A percentile compares a stretch with the other conserved stretches of the same genome.
Conservation (phyloP, 2,797 vertebrate genomes). For the Melanitta fusca region DNA sequence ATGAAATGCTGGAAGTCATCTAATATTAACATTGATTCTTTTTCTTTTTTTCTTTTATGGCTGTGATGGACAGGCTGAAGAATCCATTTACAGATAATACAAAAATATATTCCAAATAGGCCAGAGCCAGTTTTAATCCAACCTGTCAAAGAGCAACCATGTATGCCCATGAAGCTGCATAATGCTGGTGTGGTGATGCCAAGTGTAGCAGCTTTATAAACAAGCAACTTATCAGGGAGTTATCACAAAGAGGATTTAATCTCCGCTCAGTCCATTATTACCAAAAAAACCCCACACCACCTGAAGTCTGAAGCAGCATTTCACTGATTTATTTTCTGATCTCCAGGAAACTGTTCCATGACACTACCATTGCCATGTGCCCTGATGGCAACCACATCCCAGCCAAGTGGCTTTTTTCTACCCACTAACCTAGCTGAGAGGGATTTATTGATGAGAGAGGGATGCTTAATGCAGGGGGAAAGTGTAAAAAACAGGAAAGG, state of each 20-base stretch:
- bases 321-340: not conserved
- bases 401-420: not conserved
- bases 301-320: not conserved
- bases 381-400: not conserved
- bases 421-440: not conserved
- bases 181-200: not conserved
- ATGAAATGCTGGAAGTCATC: not conserved
- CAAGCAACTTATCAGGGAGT: not conserved
- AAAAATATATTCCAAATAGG: not conserved
- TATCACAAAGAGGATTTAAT: not conserved
- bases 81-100: not conserved
- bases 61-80: not conserved
- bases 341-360: accelerated
- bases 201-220: not conserved
- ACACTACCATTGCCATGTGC: accelerated
- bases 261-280: not conserved
- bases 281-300: not conserved
- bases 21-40: not conserved
- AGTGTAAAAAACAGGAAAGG: not conserved
- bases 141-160: not conserved
- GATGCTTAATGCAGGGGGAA: not conserved
- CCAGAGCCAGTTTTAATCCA: not conserved
- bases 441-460: not conserved
- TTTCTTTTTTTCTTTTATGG: not conserved
- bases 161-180: not conserved